These are phyloP conservation scores for Pseudorasbora parva DNA, from an alignment of 2,113 vertebrate genomes.

Conservation along the genomic window DNA sequence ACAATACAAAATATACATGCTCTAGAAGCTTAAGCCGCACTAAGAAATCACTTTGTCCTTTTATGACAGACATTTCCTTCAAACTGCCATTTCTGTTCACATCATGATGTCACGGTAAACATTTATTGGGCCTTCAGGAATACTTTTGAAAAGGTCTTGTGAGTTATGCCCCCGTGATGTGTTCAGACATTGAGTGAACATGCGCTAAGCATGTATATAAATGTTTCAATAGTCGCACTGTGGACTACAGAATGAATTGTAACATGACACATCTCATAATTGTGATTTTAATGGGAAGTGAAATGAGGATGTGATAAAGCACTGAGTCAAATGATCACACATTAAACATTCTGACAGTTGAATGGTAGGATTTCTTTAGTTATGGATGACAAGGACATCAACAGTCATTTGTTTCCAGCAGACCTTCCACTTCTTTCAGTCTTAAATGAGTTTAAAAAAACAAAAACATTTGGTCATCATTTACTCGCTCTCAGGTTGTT, in stretches of 20 bases:
- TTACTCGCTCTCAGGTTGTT: neutral
- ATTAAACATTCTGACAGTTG: conserved; percentile 22
- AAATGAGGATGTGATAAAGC: conserved; percentile 22
- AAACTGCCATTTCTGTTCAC: conserved; percentile 22
- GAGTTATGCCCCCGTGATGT: conserved; percentile 47
- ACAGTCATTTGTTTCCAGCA: neutral
- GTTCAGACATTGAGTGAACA: conserved; percentile 14
- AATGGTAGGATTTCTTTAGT: neutral
- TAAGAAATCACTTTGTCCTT: neutral
- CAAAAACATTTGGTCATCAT: neutral
- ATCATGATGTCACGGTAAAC: conserved; percentile 45
- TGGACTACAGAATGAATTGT: neutral
- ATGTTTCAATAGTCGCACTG: conserved; percentile 9
- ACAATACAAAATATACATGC: neutral
- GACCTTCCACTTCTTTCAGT: neutral
- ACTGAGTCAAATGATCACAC: neutral
- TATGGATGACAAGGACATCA: neutral
- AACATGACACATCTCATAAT: conserved; percentile 24
- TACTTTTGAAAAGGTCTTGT: conserved; percentile 36
- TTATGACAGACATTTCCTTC: conserved; percentile 10
- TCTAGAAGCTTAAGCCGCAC: neutral
- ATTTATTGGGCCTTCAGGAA: conserved; percentile 41
- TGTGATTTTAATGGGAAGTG: conserved; percentile 38
- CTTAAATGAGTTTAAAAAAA: neutral
- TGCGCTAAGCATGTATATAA: conserved; percentile 5